Evolutionary conservation across 92 coral and sea anemone genomes (phyloP).

Genomic region (Zoanthus gigantus): DNA sequence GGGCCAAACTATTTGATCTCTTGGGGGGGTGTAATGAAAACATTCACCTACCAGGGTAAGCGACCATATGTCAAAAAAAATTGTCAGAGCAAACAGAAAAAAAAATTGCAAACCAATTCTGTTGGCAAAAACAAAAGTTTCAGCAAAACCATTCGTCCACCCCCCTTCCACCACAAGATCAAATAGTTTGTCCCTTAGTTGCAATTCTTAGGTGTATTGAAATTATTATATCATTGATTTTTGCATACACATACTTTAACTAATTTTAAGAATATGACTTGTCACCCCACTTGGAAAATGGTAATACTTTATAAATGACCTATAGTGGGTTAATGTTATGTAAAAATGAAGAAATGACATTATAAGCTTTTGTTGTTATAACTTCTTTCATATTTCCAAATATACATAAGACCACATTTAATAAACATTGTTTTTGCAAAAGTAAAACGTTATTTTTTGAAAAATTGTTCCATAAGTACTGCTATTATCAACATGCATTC

Average conservation of each 20-base stretch:
- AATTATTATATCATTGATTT: neutral
- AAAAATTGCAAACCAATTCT: neutral
- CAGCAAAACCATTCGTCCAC: neutral
- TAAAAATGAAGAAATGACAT: neutral
- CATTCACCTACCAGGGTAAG: neutral
- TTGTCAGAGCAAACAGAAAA: neutral
- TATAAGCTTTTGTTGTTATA: neutral
- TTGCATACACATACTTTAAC: neutral
- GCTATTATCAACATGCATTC: neutral
- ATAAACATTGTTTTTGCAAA: neutral
- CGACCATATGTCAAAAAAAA: neutral
- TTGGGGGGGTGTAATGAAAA: neutral
- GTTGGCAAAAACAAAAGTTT: neutral
- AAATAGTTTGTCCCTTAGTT: neutral
- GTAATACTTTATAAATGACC: neutral
- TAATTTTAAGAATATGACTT: neutral
- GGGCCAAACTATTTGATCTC: constrained; percentile 2
- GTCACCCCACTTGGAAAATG: neutral
- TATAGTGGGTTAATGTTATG: neutral
- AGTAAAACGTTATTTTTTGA: neutral
- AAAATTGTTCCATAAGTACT: neutral
- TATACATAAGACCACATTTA: neutral
- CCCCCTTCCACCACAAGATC: neutral
- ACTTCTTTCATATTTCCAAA: neutral
- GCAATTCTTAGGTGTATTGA: neutral